Base-by-base conservation (phyloP, 2,888 invertebrate species). In the Tiliacea citrago region DNA sequence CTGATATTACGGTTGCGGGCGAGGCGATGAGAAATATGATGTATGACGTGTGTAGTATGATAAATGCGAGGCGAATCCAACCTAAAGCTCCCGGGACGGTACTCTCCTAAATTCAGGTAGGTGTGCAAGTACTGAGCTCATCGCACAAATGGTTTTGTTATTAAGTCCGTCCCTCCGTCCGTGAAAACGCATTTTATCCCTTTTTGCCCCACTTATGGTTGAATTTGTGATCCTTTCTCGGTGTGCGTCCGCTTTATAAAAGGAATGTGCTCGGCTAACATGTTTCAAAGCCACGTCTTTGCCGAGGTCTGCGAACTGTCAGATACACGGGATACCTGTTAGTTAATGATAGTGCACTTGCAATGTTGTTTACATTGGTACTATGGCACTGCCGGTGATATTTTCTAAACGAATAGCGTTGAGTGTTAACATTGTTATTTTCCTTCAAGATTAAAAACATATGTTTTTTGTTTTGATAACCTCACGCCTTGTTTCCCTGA, bases 121-220 rank as follows among this genome's bases (percentile, higher is more conserved):
- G 42, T 82, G 62, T 77, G 73, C 69, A 85, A 75, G 73, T 53
- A 73, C 75, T 63, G 58, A 81, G 55, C 57, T 77, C 77, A 75
- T 77, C 58, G 71, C 62, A 77, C 74, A 79, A 78, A 81, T 80
- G 73, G 69, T 79, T 81, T 81, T 81, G 73, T 78, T 85, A 77
- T 73, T 77, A 69, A 75, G 65, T 57, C 47, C 62, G 62, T 70
- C 73, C 70, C 58, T 77, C 62, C 63, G 60, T 68, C 74, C 68
- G 68, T 75, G 74, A 75, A 79, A 83, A 82, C 75, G 73, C 68
- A 84, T 82, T 84, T 84, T 75, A 81, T 73, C 75, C 86, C 60
- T 72, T 79, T 84, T 79, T 65, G 57, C 72, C 53, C 63, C 68
- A 75, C 63, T 82, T 75, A 71, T 61, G 66, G 60, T 66, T 80